These are phyloP conservation scores for Phengaris alcon DNA, from an alignment of 2,888 invertebrate species.

Conservation along the genomic window DNA sequence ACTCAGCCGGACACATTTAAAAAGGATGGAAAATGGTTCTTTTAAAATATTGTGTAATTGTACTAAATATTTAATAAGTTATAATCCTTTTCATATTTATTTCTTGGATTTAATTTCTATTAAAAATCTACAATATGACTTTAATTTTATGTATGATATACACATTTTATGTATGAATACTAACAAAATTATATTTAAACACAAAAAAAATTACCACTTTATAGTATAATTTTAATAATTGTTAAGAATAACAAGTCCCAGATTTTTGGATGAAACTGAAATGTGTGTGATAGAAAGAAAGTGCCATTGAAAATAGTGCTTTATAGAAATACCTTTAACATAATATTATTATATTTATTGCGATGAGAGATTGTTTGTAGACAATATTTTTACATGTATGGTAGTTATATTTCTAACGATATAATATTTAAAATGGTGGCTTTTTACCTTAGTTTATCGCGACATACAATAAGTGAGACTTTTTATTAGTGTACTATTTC, in stretches of 20 bases:
- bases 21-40: too few species aligned
- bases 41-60: not conserved
- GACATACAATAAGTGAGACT: not conserved
- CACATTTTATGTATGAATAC: not conserved
- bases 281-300: conserved; percentile 58
- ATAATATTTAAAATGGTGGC: not conserved
- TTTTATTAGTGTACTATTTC: not conserved
- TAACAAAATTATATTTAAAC: not conserved
- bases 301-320: conserved; percentile 69
- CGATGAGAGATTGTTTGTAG: conserved; percentile 11
- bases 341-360: conserved; percentile 4
- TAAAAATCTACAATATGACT: too few species aligned
- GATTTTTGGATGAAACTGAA: conserved; percentile 35
- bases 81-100: too few species aligned
- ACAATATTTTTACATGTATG: conserved; percentile 30
- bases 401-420: too few species aligned
- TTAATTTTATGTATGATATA: not conserved
- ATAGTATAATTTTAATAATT: not conserved
- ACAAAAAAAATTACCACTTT: not conserved
- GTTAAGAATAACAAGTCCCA: not conserved
- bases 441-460: not conserved
- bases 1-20: too few species aligned
- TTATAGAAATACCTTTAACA: conserved; percentile 45
- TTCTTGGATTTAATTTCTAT: too few species aligned
- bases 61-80: too few species aligned